Evolutionary conservation across 1,140 invertebrate genomes (phyloP).

Genomic region (Brachionus angularis): DNA sequence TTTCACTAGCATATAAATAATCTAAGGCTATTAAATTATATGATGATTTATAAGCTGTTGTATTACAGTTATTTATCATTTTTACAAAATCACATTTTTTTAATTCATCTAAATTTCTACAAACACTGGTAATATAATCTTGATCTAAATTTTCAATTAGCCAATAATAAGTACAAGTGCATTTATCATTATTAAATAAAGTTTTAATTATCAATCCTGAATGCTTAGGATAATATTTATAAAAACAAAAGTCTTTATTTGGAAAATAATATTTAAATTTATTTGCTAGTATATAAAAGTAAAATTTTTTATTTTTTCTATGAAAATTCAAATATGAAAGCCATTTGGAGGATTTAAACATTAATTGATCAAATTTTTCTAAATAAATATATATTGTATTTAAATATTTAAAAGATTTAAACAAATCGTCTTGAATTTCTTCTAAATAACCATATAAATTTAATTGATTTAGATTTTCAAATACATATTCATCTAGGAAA

Average conservation of each 20-base stretch:
- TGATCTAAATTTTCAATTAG: not conserved
- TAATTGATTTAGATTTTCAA: not conserved
- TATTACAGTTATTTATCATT: too few relatives aligned
- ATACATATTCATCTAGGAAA: not conserved
- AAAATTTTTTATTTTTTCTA: not conserved
- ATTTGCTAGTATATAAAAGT: not conserved
- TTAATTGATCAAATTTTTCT: not conserved
- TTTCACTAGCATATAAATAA: too few relatives aligned
- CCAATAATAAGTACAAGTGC: conserved; percentile 6
- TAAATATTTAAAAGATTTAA: not conserved
- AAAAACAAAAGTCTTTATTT: conserved; percentile 14
- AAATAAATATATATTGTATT: not conserved
- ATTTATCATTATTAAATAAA: not conserved
- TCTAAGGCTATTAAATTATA: too few relatives aligned
- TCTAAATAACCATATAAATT: not conserved
- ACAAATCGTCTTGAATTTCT: not conserved
- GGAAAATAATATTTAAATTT: not conserved
- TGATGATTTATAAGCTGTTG: too few relatives aligned
- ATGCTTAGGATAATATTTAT: not conserved
- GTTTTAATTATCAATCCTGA: not conserved
- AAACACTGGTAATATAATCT: not conserved
- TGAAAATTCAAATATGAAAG: not conserved
- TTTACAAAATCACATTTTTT: not conserved
- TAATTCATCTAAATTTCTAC: not conserved
- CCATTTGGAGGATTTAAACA: not conserved